Evolutionary conservation across 2,797 vertebrate genomes (phyloP), one percentile per base, ranked within the genome.

Genomic region (Neopelma chrysocephalum): DNA sequence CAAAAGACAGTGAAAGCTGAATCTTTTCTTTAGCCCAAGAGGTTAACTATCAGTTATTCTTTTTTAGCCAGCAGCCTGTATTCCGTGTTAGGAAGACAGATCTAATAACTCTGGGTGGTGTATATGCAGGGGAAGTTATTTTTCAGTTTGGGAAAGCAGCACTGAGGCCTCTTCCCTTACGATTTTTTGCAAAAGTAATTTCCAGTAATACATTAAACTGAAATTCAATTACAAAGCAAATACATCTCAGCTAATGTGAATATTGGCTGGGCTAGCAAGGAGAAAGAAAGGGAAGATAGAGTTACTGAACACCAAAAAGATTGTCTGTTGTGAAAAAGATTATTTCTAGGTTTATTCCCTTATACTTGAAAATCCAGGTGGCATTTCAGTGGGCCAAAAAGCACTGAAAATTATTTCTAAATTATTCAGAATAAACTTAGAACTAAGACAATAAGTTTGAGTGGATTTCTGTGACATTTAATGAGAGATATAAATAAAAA

Each of bases 211-310:
- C 56, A 94, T 94, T 96, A 91, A 94, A 93, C 34, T 76, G 64
- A 91, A 96, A 96, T 85, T 88, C 71, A 95, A 93, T 96, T 97
- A 95, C 71, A 90, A 94, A 95, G 57, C 68, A 94, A 96, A 94
- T 96, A 40, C 38, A 92, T 93, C 45, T 82, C 77, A 78, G 77
- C 32, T 94, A 91, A 96, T 80, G 75, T 61, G 88, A 93, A 89
- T 72, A 82, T 6, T 89, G 87, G 34, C 73, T 93, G 57, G 73
- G 21, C 29, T 72, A 38, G 66, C 45, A 71, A 78, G 58, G 31
- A 77, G 43, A 60, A 90, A 66, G 57, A 73, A 82, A 77, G 20
- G 14, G 56, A 86, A 61, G 27, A 50, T 1, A 42, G 34, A 88
- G 36, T 58, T 87, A 50, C 10, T 66, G 60, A 71, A 69, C 23